Conservation (phyloP, 2,888 invertebrate species). For the Tipula lateralis region DNA sequence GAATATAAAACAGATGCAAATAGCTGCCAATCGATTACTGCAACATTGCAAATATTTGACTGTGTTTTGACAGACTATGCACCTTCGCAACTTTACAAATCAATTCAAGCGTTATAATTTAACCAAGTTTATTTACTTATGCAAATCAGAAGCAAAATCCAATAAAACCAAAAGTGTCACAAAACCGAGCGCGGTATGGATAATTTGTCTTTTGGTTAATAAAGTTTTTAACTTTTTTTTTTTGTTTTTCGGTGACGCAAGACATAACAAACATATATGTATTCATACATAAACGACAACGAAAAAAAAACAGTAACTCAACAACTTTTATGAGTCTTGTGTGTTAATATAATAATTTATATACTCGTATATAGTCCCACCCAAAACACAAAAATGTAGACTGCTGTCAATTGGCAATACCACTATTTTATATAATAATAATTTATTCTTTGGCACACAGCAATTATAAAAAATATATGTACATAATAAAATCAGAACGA, state of each 20-base stretch:
- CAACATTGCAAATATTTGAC: background rate
- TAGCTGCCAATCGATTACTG: background rate
- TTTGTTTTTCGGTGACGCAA: background rate
- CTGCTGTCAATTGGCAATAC: background rate
- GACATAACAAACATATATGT: background rate
- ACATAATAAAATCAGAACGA: background rate
- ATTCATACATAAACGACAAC: background rate
- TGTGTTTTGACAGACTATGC: background rate
- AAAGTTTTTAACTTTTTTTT: background rate
- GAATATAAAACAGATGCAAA: background rate
- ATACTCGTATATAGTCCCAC: background rate
- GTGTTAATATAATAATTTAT: background rate
- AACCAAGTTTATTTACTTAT: slow-evolving; percentile 4
- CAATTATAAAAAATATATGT: background rate
- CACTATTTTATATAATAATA: background rate
- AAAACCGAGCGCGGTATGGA: background rate
- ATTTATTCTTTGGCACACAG: background rate
- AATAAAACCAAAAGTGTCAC: background rate
- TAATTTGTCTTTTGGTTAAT: background rate
- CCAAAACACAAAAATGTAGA: background rate
- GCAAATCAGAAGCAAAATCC: background rate
- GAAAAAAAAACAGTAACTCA: background rate
- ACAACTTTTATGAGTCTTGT: background rate
- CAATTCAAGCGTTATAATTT: background rate
- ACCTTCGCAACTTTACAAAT: background rate